A percentile compares a stretch with the other conserved stretches of the same genome.
Evolutionary conservation across 2,797 vertebrate genomes (phyloP).

Genomic region (Danio tinwini): DNA sequence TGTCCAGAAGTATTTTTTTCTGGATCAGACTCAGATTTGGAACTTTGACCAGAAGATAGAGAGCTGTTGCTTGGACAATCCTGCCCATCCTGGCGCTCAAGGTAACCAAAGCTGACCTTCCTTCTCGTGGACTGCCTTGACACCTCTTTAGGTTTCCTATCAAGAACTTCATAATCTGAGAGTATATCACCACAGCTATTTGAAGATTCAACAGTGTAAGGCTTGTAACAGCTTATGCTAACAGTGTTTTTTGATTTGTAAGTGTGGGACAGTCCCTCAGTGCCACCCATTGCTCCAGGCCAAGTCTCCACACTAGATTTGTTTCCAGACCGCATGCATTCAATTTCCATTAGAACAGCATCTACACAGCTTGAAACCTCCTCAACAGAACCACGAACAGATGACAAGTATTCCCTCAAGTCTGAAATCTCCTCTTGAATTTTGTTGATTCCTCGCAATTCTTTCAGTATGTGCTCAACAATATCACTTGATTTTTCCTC

Average conservation of each 20-base stretch:
- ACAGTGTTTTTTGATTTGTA: constrained; percentile 71
- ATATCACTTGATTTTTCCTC: constrained; percentile 78
- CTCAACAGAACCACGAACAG: constrained; percentile 82
- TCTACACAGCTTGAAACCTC: constrained; percentile 84
- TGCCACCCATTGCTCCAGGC: constrained; percentile 61
- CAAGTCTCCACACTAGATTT: constrained; percentile 68
- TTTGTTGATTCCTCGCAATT: constrained; percentile 82
- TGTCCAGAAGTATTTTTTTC: constrained; percentile 65
- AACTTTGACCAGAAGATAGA: constrained; percentile 81
- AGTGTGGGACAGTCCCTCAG: constrained; percentile 61
- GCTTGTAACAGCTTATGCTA: constrained; percentile 47
- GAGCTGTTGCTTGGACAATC: constrained; percentile 78
- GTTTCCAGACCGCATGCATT: constrained; percentile 77
- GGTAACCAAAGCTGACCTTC: constrained; percentile 71
- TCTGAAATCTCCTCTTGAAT: constrained; percentile 85
- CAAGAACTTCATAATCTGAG: constrained; percentile 75
- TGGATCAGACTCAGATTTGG: constrained; percentile 76
- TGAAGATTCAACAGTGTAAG: constrained; percentile 48
- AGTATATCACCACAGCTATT: constrained; percentile 74
- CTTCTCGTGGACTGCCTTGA: constrained; percentile 64
- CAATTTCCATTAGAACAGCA: constrained; percentile 81
- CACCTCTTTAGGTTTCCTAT: constrained; percentile 74
- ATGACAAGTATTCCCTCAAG: constrained; percentile 79
- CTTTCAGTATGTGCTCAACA: constrained; percentile 83
- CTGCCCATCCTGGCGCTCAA: constrained; percentile 72